Conservation (phyloP, 2,113 vertebrate species). For the Vimba vimba region DNA sequence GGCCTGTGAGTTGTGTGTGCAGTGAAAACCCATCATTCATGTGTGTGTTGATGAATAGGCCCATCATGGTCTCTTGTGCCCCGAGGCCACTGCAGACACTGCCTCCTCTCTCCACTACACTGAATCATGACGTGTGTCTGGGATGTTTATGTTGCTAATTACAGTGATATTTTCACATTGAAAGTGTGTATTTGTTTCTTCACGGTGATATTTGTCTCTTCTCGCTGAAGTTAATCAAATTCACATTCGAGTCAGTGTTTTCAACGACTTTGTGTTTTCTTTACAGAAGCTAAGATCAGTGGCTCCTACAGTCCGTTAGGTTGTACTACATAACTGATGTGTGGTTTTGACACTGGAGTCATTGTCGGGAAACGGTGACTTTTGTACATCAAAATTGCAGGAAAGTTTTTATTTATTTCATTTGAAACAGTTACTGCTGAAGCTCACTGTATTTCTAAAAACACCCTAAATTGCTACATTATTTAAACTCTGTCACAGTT, state of each 20-base stretch:
- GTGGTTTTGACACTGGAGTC: neutral
- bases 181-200: slow-evolving; percentile 44
- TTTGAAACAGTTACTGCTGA: neutral
- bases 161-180: slow-evolving; percentile 50
- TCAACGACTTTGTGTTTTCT: neutral
- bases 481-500: neutral
- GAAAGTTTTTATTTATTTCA: neutral
- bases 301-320: neutral
- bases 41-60: slow-evolving; percentile 55
- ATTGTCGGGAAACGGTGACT: neutral
- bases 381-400: neutral
- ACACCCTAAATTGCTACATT: neutral
- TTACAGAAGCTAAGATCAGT: slow-evolving; percentile 19
- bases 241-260: slow-evolving; percentile 13
- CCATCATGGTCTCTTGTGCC: slow-evolving; percentile 52
- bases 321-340: neutral
- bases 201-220: slow-evolving; percentile 25
- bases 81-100: slow-evolving; percentile 43
- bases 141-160: slow-evolving; percentile 56
- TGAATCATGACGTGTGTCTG: slow-evolving; percentile 54
- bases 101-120: slow-evolving; percentile 37
- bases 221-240: slow-evolving; percentile 45
- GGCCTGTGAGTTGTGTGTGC: neutral
- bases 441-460: neutral
- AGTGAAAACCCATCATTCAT: slow-evolving; percentile 46